These are phyloP conservation scores for Anniella stebbinsi DNA, from an alignment of 2,797 vertebrate species.

Conservation along the genomic window DNA sequence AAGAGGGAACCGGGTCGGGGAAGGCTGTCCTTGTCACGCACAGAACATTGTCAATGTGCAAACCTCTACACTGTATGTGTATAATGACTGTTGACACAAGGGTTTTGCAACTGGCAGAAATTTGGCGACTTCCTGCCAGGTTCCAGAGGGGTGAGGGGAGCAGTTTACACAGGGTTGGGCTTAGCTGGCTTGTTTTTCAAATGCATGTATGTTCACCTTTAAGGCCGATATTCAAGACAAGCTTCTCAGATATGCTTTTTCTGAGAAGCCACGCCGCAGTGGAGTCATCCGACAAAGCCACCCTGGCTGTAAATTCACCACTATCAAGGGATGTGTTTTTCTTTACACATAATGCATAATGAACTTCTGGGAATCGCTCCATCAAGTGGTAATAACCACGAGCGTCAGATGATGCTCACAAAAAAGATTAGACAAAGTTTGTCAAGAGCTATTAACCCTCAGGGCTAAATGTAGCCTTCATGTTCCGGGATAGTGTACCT, in stretches of 20 bases:
- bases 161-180: too few species aligned
- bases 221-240: neutral
- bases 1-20: too few species aligned
- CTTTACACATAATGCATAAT: neutral
- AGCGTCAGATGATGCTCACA: neutral
- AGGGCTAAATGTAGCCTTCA: neutral
- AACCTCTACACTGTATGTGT: neutral
- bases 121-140: neutral
- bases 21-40: neutral
- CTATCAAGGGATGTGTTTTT: too few species aligned
- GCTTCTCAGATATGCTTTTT: neutral
- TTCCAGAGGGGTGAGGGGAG: neutral
- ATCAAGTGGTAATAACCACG: neutral
- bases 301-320: neutral
- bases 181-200: too few species aligned
- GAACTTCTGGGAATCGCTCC: neutral
- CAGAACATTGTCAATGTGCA: neutral
- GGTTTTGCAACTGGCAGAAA: rapidly evolving
- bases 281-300: neutral
- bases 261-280: neutral
- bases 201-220: neutral
- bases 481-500: neutral
- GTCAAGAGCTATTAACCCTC: neutral
- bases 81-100: neutral
- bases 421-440: neutral